Evolutionary conservation across 2,113 vertebrate genomes (phyloP).

Genomic region (Raphicerus campestris): DNA sequence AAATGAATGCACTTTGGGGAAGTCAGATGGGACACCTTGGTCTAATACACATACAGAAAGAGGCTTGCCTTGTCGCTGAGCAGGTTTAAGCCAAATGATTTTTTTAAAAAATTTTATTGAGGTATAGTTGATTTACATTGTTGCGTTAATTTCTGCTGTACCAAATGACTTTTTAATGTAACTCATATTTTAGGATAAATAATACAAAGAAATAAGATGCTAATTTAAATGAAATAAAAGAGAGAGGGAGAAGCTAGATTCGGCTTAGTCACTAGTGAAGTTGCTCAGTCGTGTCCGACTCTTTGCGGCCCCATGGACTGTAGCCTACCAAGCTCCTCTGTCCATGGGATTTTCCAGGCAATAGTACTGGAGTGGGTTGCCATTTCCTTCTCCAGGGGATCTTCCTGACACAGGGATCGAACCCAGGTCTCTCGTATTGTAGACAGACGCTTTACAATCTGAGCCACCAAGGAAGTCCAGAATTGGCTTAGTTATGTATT

Average conservation of each 20-base stretch:
- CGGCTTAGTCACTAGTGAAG: background rate
- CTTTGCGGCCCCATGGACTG: background rate
- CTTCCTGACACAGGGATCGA: too few species aligned
- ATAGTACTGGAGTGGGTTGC: background rate
- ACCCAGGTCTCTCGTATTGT: background rate
- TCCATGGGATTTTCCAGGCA: background rate
- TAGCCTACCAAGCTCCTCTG: background rate
- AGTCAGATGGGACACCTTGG: background rate
- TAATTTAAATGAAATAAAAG: background rate
- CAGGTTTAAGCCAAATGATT: background rate
- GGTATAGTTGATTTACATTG: background rate
- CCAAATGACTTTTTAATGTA: background rate
- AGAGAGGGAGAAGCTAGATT: background rate
- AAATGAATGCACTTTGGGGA: background rate
- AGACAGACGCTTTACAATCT: too few species aligned
- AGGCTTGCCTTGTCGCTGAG: background rate
- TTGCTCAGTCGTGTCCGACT: background rate
- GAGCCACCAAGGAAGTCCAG: too few species aligned
- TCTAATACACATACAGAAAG: background rate
- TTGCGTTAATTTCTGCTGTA: background rate
- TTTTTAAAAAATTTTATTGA: background rate
- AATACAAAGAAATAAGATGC: background rate
- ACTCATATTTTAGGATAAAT: background rate
- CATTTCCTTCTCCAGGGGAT: background rate
- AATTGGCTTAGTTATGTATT: background rate